Percentiles rank a stretch among this genome's conserved stretches.
phyloP scores from a whole-genome alignment of 2,797 vertebrate species.

The Mastacembelus armatus region DNA sequence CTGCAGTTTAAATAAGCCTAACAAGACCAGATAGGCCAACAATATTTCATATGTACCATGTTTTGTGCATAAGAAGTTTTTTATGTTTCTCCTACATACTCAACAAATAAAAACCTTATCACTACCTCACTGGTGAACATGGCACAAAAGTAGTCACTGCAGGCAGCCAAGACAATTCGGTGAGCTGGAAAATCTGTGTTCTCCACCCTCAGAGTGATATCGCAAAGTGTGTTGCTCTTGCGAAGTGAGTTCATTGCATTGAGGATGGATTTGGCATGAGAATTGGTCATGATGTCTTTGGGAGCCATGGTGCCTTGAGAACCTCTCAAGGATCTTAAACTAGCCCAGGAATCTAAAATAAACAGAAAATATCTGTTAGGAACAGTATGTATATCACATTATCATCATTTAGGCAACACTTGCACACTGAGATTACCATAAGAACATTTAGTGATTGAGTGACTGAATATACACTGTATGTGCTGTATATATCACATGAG shows the following conservation, averaged over 20 bases:
- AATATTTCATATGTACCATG: background rate
- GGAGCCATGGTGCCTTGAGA: slow-evolving; percentile 89
- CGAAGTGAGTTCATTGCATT: slow-evolving; percentile 98
- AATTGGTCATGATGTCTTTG: slow-evolving; percentile 99
- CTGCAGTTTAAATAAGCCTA: slow-evolving; percentile 10
- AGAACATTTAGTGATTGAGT: too few species aligned
- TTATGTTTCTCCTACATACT: too few species aligned
- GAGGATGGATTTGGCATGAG: slow-evolving; percentile 97
- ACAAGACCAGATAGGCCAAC: background rate
- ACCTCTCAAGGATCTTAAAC: slow-evolving; percentile 63
- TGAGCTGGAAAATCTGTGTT: slow-evolving; percentile 96
- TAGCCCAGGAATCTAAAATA: slow-evolving; percentile 65
- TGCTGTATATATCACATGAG: too few species aligned
- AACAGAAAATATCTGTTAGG: background rate
- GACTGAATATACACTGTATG: too few species aligned
- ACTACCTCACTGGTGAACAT: slow-evolving; percentile 99
- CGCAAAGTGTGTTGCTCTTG: slow-evolving; percentile 97
- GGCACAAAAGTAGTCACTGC: slow-evolving; percentile 99
- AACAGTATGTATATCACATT: too few species aligned
- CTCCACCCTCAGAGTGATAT: slow-evolving; percentile 96
- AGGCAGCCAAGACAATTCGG: slow-evolving; percentile 96
- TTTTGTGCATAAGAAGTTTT: too few species aligned
- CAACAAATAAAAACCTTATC: background rate
- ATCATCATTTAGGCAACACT: too few species aligned
- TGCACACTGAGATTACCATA: too few species aligned